These are phyloP conservation scores for Creontiades dilutus DNA, from an alignment of 2,888 invertebrate species.

Conservation along the genomic window DNA sequence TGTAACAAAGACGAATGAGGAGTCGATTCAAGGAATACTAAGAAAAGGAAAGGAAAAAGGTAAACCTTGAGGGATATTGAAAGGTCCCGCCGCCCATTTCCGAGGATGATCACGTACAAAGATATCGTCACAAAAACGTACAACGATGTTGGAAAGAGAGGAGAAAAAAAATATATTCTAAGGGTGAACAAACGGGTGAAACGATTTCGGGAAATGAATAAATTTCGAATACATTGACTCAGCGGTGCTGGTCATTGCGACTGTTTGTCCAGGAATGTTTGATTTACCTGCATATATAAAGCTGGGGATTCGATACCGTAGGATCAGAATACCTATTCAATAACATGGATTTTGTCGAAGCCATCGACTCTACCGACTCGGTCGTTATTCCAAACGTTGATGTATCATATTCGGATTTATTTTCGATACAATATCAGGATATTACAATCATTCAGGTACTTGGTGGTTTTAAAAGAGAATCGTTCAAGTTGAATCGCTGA, in stretches of 20 bases:
- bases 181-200: background rate
- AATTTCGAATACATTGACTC: background rate
- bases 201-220: background rate
- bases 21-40: background rate
- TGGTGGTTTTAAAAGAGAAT: too few relatives aligned
- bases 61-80: background rate
- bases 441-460: background rate
- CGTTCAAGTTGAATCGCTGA: too few relatives aligned
- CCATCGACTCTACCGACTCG: background rate
- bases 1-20: too few relatives aligned
- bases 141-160: background rate
- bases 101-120: background rate
- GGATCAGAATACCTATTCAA: background rate
- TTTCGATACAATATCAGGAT: background rate
- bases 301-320: background rate
- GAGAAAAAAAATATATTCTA: background rate
- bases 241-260: background rate
- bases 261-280: background rate
- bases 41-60: background rate
- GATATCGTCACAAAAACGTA: background rate
- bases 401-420: background rate
- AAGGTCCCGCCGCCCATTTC: background rate
- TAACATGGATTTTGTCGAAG: background rate
- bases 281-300: background rate
- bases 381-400: background rate